phyloP scores from a whole-genome alignment of 2,113 vertebrate species.

The Oncorhynchus nerka region DNA sequence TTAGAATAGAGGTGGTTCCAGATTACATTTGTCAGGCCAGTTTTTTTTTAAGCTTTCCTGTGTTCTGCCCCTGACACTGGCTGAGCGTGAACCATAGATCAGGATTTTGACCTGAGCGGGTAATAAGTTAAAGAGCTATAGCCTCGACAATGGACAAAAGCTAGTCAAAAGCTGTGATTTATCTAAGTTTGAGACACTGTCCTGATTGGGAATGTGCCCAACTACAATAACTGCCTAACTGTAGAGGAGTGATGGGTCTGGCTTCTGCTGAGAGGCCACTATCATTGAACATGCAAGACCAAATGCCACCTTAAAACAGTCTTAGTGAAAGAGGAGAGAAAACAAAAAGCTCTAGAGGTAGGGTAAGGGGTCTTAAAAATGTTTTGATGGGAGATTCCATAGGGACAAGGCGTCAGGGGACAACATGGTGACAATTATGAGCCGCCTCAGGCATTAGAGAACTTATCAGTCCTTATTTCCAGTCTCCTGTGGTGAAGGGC shows the following conservation, averaged over 20 bases:
- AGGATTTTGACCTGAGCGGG: conserved; percentile 26
- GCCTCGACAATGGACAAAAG: conserved; percentile 21
- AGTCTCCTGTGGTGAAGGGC: conserved; percentile 44
- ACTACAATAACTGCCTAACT: conserved; percentile 11
- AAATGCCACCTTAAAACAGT: background rate
- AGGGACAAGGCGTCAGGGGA: background rate
- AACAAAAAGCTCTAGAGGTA: background rate
- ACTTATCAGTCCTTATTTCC: conserved; percentile 28
- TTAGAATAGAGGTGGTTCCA: conserved; percentile 41
- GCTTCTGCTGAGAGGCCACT: background rate
- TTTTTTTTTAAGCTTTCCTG: conserved; percentile 30
- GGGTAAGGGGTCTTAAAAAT: background rate
- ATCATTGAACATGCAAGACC: background rate
- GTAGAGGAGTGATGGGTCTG: conserved; percentile 8
- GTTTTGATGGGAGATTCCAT: conserved; percentile 1
- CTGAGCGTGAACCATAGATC: conserved; percentile 27
- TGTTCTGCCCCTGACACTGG: conserved; percentile 24
- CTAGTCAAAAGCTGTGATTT: conserved; percentile 13
- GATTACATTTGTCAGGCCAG: conserved; percentile 46
- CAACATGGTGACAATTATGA: conserved; percentile 42
- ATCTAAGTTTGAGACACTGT: conserved; percentile 10
- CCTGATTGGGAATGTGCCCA: conserved; percentile 8
- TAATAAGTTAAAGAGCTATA: conserved; percentile 20
- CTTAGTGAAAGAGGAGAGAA: background rate
- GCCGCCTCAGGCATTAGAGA: conserved; percentile 36